Evolutionary conservation across 2,888 invertebrate genomes (phyloP), one percentile per base, ranked within the genome.

Genomic region (Drosophila atripex): DNA sequence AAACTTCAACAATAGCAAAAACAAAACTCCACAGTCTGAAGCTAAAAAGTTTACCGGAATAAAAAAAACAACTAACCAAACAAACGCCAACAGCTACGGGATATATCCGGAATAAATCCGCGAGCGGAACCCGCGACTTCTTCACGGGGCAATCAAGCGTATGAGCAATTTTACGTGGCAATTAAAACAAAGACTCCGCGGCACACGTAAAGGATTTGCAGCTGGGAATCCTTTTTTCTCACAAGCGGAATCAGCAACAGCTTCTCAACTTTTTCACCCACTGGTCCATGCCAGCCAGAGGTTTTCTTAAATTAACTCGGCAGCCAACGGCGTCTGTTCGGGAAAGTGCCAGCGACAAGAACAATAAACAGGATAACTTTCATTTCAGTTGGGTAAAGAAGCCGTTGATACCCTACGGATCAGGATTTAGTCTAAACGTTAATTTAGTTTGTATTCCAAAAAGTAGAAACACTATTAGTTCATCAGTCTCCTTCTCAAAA

Each of bases 261-360:
- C 61, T 64, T 71, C 53, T 65, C 66, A 61, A 63, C 54, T 54
- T 54, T 47, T 65, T 14, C n/a, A 7, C 63, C 69, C 68, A 75
- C 43, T 32, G 38, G 49, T 49, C 49, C 35, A n/a, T 35, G 14
- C 58, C 64, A 18, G 75, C 43, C 35, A 66, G 78, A 73, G 59
- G 79, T 83, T 88, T 87, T 84, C 86, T 89, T 80, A 77, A 88
- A 88, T 86, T 78, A 89, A 88, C 88, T 88, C 79, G 43, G 55
- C 68, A 61, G 73, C 73, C 65, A 69, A 55, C 71, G 70, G 51
- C 54, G 45, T 41, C 50, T 38, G 23, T 23, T 43, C 12, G 58
- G 47, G 57, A 35, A 35, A 58, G 18, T 55, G 65, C 57, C 63
- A 43, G 58, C 71, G 63, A 43, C 45, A 72, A 52, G 76, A 85